A percentile compares a stretch with the other conserved stretches of the same genome.
These are phyloP conservation scores for Crotalus horridus DNA, from an alignment of 2,113 vertebrate genomes.

Conservation along the genomic window DNA sequence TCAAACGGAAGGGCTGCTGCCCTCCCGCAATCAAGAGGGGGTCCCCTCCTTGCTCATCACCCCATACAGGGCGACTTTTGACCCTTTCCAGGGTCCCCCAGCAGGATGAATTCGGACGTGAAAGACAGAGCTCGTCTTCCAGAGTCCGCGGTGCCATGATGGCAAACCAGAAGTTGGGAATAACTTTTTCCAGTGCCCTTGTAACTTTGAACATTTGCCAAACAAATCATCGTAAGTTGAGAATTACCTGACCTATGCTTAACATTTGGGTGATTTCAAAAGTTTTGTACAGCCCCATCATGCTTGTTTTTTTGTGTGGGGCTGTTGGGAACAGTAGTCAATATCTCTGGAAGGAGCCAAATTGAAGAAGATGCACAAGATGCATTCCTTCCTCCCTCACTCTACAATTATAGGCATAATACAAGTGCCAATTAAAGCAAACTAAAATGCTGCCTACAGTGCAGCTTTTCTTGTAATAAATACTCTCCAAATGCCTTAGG, in stretches of 20 bases:
- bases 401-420: not conserved
- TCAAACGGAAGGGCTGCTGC: too few relatives aligned
- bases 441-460: not conserved
- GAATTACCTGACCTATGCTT: not conserved
- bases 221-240: not conserved
- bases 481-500: not conserved
- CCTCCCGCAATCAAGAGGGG: too few relatives aligned
- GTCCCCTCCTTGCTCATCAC: too few relatives aligned
- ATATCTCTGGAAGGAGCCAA: not conserved
- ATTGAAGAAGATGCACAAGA: not conserved
- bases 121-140: too few relatives aligned
- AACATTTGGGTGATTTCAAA: not conserved
- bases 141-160: too few relatives aligned
- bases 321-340: not conserved
- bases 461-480: not conserved
- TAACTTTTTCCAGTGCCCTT: not conserved
- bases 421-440: not conserved
- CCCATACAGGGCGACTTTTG: too few relatives aligned
- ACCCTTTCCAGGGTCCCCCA: too few relatives aligned
- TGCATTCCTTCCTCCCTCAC: not conserved
- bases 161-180: too few relatives aligned
- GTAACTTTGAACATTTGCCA: not conserved
- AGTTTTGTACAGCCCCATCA: not conserved
- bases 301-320: not conserved
- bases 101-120: too few relatives aligned